Percentiles rank a stretch among this genome's conserved stretches.
Evolutionary conservation across 2,113 vertebrate genomes (phyloP).

Genomic region (Neoarius graeffei): DNA sequence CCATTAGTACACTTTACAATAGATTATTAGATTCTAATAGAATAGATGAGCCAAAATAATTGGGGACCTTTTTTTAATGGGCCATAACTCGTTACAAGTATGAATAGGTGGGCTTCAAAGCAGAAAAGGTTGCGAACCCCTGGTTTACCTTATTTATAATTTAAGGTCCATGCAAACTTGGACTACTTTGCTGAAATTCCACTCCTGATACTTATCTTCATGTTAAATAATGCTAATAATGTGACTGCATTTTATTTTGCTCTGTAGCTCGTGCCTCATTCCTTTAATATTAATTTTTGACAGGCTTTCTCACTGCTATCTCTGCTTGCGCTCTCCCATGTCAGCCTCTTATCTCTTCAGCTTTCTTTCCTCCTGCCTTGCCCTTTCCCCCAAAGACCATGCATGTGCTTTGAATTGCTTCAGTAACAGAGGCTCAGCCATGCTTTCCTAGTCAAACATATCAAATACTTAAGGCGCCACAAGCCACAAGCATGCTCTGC

Average conservation of each 20-base stretch:
- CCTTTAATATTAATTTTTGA: slow-evolving; percentile 55
- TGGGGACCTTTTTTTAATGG: too few relatives aligned
- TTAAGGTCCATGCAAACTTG: neutral
- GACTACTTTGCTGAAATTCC: neutral
- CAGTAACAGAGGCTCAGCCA: slow-evolving; percentile 70
- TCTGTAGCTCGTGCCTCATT: slow-evolving; percentile 40
- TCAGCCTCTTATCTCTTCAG: slow-evolving; percentile 62
- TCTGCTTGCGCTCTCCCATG: slow-evolving; percentile 59
- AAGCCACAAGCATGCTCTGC: slow-evolving; percentile 63
- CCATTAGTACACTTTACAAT: too few relatives aligned
- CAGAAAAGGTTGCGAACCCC: neutral
- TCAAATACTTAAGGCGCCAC: slow-evolving; percentile 65
- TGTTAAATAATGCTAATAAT: slow-evolving; percentile 27
- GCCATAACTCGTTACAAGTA: too few relatives aligned
- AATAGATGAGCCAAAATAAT: too few relatives aligned
- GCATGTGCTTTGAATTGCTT: slow-evolving; percentile 65
- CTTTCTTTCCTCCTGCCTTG: slow-evolving; percentile 60
- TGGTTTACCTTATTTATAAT: neutral
- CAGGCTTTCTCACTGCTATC: slow-evolving; percentile 49
- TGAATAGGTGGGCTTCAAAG: too few relatives aligned
- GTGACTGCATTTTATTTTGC: slow-evolving; percentile 10
- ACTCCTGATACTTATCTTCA: neutral
- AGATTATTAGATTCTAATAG: too few relatives aligned
- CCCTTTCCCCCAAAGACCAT: slow-evolving; percentile 60
- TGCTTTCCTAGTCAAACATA: slow-evolving; percentile 73